phyloP scores from a whole-genome alignment of 2,888 invertebrate species.

The Andrena camellia region DNA sequence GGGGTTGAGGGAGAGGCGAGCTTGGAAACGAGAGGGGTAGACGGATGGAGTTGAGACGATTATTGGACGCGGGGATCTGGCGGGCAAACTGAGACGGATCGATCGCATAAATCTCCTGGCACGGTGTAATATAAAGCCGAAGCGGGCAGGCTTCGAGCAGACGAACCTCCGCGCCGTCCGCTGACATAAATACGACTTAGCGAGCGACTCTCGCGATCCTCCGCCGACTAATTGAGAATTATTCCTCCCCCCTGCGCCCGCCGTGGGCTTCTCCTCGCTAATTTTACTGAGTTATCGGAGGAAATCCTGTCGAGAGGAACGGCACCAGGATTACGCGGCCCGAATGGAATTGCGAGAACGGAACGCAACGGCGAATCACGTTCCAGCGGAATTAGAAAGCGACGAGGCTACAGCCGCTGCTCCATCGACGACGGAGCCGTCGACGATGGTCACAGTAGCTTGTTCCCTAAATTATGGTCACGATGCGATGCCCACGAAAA shows the following conservation, averaged over 20 bases:
- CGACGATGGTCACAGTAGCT: background rate
- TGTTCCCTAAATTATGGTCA: background rate
- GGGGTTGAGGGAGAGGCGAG: background rate
- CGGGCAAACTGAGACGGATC: constrained; percentile 84
- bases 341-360: constrained; percentile 35
- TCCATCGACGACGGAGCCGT: background rate
- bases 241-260: constrained; percentile 73
- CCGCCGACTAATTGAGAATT: constrained; percentile 84
- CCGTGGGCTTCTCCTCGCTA: constrained; percentile 58
- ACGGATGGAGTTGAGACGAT: constrained; percentile 50
- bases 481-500: no score
- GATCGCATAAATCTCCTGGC: constrained; percentile 82
- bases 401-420: background rate
- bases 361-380: constrained; percentile 32
- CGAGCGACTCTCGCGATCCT: constrained; percentile 57
- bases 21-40: constrained; percentile 36
- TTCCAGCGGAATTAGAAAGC: constrained; percentile 32
- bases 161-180: constrained; percentile 46
- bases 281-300: constrained; percentile 68
- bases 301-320: constrained; percentile 60
- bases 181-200: constrained; percentile 84
- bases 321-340: constrained; percentile 39
- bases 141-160: constrained; percentile 30
- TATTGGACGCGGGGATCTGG: constrained; percentile 64
- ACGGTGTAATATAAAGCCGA: constrained; percentile 81